A percentile compares a stretch with the other conserved stretches of the same genome.
Conservation (phyloP, 2,888 invertebrate genomes). For the Actias luna region DNA sequence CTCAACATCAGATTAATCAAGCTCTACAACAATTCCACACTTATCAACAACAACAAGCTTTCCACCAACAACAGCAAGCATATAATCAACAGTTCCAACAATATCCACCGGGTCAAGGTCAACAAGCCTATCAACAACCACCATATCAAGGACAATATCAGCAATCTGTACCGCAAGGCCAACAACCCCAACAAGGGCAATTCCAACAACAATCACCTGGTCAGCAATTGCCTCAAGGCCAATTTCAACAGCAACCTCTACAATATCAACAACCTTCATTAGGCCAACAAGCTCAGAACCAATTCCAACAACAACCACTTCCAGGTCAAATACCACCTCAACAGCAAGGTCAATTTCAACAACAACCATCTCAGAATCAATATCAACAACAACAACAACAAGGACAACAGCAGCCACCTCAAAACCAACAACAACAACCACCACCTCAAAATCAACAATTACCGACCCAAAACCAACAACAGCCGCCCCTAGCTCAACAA, state of each 20-base stretch:
- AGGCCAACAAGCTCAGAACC: conserved; percentile 31
- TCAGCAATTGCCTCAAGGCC: conserved; percentile 30
- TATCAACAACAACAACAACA: conserved; percentile 32
- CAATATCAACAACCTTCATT: conserved; percentile 19
- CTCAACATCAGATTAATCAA: conserved; percentile 66
- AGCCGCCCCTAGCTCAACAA: conserved; percentile 32
- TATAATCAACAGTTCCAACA: conserved; percentile 40
- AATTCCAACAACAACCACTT: conserved; percentile 31
- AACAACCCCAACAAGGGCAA: conserved; percentile 21
- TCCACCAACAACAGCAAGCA: conserved; percentile 32
- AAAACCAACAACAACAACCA: conserved; percentile 14
- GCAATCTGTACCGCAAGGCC: conserved; percentile 26
- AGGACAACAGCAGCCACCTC: conserved; percentile 29
- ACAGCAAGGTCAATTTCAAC: conserved; percentile 29
- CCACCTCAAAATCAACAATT: conserved; percentile 22
- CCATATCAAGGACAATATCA: conserved; percentile 27
- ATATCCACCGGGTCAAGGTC: conserved; percentile 35
- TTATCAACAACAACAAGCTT: conserved; percentile 50
- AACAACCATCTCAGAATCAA: conserved; percentile 34
- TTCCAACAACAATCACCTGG: conserved; percentile 20
- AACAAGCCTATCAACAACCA: conserved; percentile 32
- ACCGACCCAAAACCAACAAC: conserved; percentile 32
- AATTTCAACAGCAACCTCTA: conserved; percentile 19
- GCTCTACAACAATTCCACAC: conserved; percentile 55
- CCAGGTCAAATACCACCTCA: conserved; percentile 31